Conservation (phyloP, 2,113 vertebrate species). For the Seriola rivoliana region DNA sequence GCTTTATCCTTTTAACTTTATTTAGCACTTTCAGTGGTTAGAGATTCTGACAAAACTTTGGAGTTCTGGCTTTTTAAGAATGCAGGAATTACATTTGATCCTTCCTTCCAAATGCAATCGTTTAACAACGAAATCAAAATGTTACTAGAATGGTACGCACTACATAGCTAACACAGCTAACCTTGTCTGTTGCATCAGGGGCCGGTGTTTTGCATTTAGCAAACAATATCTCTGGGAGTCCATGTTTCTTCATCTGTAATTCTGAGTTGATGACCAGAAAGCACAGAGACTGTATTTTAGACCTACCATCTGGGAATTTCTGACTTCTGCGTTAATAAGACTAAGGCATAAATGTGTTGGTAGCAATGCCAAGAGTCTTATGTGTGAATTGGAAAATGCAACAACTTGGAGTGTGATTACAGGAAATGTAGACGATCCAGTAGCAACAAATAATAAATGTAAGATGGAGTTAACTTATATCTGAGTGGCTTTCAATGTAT, state of each 20-base stretch:
- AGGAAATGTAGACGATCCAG: background rate
- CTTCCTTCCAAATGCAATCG: background rate
- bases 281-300: background rate
- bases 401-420: background rate
- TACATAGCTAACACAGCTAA: background rate
- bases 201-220: background rate
- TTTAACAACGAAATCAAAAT: background rate
- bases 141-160: background rate
- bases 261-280: background rate
- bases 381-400: background rate
- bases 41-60: background rate
- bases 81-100: background rate
- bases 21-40: no score
- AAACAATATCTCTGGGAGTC: background rate
- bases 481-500: background rate
- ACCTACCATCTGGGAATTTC: constrained; percentile 1
- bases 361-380: background rate
- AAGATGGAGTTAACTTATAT: background rate
- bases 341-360: background rate
- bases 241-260: background rate
- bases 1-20: no score
- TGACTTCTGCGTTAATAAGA: background rate
- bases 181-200: background rate
- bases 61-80: background rate
- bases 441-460: background rate